phyloP scores from a whole-genome alignment of 2,113 vertebrate genomes.

The Picathartes gymnocephalus region DNA sequence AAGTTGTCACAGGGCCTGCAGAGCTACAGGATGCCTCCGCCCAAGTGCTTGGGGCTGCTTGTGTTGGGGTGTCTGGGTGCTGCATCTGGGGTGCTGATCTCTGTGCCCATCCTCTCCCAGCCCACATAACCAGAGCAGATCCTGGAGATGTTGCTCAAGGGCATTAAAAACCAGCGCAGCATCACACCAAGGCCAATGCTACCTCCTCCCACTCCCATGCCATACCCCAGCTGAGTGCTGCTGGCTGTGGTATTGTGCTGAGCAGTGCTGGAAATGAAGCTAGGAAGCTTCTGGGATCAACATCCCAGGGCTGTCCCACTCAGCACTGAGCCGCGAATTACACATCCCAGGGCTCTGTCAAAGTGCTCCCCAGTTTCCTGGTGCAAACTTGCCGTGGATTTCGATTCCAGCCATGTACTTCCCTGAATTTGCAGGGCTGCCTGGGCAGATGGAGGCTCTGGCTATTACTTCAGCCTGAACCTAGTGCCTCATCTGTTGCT shows the following conservation, averaged over 20 bases:
- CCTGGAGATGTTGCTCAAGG: slow-evolving; percentile 64
- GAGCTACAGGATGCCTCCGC: neutral
- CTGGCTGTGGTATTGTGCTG: neutral
- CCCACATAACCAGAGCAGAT: slow-evolving; percentile 66
- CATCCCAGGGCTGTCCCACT: neutral
- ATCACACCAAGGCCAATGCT: slow-evolving; percentile 65
- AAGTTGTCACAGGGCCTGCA: neutral
- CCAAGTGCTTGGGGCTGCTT: fast-evolving
- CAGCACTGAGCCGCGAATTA: neutral
- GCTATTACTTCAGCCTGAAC: neutral
- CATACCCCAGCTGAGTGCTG: slow-evolving; percentile 68
- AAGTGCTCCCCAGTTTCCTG: neutral
- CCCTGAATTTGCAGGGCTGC: neutral
- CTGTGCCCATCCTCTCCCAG: neutral
- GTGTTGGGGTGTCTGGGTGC: neutral
- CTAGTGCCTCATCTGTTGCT: neutral
- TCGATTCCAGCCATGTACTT: neutral
- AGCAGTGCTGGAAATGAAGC: neutral
- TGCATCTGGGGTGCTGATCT: neutral
- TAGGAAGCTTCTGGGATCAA: neutral
- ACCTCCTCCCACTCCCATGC: slow-evolving; percentile 70
- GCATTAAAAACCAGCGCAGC: slow-evolving; percentile 69
- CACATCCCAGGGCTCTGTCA: neutral
- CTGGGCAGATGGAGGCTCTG: neutral
- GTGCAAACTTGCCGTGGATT: neutral